Evolutionary conservation across 2,113 vertebrate genomes (phyloP).

Genomic region (Dasyornis broadbenti): DNA sequence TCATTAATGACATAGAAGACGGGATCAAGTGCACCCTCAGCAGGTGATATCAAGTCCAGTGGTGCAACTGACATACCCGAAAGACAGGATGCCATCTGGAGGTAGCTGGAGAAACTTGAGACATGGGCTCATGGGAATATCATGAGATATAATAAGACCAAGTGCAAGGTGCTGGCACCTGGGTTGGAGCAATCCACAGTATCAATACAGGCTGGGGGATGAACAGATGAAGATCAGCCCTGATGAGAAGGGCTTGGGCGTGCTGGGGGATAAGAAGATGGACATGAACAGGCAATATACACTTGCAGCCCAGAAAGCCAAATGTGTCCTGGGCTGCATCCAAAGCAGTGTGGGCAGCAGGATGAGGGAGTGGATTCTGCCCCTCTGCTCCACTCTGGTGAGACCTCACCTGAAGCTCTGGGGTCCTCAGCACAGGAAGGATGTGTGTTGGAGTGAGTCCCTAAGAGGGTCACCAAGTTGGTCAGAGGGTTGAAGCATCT

Average conservation of each 20-base stretch:
- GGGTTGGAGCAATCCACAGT: background rate
- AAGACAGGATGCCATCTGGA: background rate
- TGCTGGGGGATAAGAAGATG: background rate
- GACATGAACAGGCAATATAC: background rate
- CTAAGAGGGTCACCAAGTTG: background rate
- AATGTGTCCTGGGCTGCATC: background rate
- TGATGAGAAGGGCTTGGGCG: background rate
- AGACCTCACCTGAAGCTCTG: background rate
- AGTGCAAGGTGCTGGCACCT: background rate
- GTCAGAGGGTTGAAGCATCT: background rate
- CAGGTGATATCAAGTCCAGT: background rate
- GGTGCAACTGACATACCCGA: background rate
- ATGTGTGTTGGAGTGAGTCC: background rate
- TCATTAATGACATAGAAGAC: background rate
- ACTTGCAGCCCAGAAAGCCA: background rate
- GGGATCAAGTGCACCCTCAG: background rate
- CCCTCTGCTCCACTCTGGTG: background rate
- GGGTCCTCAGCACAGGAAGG: background rate
- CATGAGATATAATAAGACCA: background rate
- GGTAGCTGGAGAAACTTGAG: background rate
- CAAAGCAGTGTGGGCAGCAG: background rate
- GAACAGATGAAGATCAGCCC: background rate
- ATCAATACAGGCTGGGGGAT: background rate
- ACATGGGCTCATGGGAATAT: background rate
- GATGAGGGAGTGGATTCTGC: background rate